Percentiles rank a stretch among this genome's conserved stretches.
Evolutionary conservation across 35 echinoderm and acorn worm species (phyloP).

Genomic region (Amphiura filiformis): DNA sequence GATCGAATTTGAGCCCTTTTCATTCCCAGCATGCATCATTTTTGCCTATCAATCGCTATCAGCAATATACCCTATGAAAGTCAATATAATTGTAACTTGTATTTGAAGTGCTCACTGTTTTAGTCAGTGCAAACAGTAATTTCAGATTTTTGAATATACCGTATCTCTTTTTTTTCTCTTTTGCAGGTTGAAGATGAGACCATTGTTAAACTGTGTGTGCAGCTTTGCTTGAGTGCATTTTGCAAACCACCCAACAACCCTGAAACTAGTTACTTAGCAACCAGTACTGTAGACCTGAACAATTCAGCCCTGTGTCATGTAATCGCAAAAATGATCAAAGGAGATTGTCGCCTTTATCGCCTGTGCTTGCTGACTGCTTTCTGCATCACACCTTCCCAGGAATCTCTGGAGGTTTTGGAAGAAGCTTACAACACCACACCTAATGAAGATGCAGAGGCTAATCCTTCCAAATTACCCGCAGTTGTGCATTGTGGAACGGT

Average conservation of each 20-base stretch:
- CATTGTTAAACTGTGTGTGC: background rate
- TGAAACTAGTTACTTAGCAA: background rate
- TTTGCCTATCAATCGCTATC: no score
- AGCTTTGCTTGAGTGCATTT: slow-evolving; percentile 5
- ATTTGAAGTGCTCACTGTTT: no score
- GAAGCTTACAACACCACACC: background rate
- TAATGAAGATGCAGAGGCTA: background rate
- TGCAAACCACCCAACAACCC: slow-evolving; percentile 10
- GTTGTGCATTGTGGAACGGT: background rate
- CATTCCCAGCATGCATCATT: no score
- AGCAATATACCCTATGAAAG: no score
- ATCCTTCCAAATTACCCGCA: background rate
- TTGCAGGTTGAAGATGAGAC: background rate
- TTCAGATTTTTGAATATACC: no score
- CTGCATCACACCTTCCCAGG: slow-evolving; percentile 16
- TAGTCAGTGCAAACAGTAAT: no score
- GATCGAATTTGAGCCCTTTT: no score
- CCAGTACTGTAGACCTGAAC: slow-evolving; percentile 20
- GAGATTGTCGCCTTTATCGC: background rate
- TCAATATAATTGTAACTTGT: no score
- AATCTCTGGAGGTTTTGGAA: background rate
- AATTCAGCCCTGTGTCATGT: slow-evolving; percentile 18
- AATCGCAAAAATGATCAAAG: background rate
- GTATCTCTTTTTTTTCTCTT: background rate
- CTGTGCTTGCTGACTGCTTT: slow-evolving; percentile 32